phyloP scores from a whole-genome alignment of 2,113 vertebrate genomes.

The Dipodomys spectabilis region DNA sequence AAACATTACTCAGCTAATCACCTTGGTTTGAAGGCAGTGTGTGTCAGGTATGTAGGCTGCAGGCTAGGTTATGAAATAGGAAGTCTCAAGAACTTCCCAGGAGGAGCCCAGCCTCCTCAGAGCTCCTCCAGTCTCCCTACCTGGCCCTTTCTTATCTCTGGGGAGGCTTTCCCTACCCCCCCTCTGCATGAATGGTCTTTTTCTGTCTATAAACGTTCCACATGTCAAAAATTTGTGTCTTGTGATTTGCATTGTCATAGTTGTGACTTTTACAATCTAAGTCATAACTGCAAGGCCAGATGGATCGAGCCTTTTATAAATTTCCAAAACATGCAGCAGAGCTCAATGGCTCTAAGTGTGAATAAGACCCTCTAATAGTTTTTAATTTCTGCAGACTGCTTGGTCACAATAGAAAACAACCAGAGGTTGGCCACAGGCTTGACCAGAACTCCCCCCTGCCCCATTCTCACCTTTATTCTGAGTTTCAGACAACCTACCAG shows the following conservation, averaged over 20 bases:
- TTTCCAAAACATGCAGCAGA: neutral
- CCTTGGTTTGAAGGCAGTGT: neutral
- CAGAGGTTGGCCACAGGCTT: neutral
- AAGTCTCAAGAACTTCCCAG: neutral
- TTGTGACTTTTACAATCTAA: neutral
- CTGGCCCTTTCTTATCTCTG: neutral
- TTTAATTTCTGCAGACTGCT: neutral
- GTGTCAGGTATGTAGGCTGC: neutral
- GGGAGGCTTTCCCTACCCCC: neutral
- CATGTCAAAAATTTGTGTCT: neutral
- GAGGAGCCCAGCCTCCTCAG: no score
- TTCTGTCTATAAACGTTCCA: neutral
- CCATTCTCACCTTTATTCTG: neutral
- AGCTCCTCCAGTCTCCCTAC: neutral
- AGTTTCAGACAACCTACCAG: neutral
- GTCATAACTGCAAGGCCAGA: neutral
- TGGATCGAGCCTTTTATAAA: no score
- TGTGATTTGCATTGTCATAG: neutral
- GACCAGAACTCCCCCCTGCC: neutral
- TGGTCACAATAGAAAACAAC: neutral
- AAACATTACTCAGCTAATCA: neutral
- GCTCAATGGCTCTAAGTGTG: neutral
- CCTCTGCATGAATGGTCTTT: neutral
- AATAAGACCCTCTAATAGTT: neutral
- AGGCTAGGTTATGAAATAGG: neutral